A percentile compares a stretch with the other conserved stretches of the same genome.
phyloP scores from a whole-genome alignment of 2,888 invertebrate genomes.

The Euzetes globulus region DNA sequence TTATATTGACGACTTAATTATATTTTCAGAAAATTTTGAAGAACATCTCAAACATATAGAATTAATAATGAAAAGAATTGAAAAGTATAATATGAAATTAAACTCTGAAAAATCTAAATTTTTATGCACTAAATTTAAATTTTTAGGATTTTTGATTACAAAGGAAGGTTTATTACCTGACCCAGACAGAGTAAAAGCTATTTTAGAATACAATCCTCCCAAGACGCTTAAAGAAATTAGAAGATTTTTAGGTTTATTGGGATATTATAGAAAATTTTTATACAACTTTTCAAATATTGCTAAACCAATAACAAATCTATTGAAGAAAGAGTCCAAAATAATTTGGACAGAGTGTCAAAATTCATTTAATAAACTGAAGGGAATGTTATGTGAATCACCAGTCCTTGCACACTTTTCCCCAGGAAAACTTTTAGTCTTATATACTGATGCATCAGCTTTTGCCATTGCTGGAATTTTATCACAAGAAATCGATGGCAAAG shows the following conservation, averaged over 20 bases:
- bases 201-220: slow-evolving; percentile 38
- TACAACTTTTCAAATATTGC: slow-evolving; percentile 38
- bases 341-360: slow-evolving; percentile 20
- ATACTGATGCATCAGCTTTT: slow-evolving; percentile 12
- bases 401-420: slow-evolving; percentile 31
- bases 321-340: background rate
- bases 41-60: slow-evolving; percentile 38
- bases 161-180: slow-evolving; percentile 34
- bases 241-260: slow-evolving; percentile 39
- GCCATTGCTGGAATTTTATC: background rate
- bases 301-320: slow-evolving; percentile 36
- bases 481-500: background rate
- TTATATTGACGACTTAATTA: slow-evolving; percentile 42
- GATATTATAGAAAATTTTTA: slow-evolving; percentile 41
- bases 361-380: slow-evolving; percentile 36
- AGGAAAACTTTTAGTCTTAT: background rate
- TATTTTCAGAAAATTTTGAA: slow-evolving; percentile 37
- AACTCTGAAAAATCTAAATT: slow-evolving; percentile 41
- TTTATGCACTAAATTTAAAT: slow-evolving; percentile 34
- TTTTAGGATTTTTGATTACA: slow-evolving; percentile 40
- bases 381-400: slow-evolving; percentile 35
- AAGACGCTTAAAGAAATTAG: slow-evolving; percentile 36
- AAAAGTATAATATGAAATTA: slow-evolving; percentile 40
- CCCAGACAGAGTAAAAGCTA: slow-evolving; percentile 37
- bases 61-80: slow-evolving; percentile 39